phyloP scores from a whole-genome alignment of 2,797 vertebrate genomes.

The Artibeus jamaicensis region DNA sequence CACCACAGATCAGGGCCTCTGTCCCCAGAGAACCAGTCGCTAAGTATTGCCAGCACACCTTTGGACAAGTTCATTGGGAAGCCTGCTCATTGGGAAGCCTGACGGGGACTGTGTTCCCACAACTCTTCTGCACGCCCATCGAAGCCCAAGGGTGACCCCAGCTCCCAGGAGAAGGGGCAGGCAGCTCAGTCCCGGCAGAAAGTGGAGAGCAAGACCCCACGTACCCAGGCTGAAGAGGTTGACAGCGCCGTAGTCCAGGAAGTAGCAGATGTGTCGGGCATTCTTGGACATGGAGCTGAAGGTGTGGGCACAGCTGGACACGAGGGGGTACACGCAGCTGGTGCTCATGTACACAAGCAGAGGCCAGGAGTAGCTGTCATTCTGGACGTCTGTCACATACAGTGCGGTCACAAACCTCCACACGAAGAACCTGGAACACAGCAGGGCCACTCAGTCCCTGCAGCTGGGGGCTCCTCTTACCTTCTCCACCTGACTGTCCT shows the following conservation, averaged over 20 bases:
- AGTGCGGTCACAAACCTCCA: slow-evolving; percentile 87
- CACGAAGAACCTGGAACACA: slow-evolving; percentile 90
- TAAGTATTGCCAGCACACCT: not conserved
- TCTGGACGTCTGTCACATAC: slow-evolving; percentile 80
- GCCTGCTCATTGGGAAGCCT: not conserved
- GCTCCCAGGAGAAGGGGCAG: not conserved
- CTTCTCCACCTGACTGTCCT: rapidly evolving
- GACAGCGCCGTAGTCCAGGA: slow-evolving; percentile 93
- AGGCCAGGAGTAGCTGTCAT: slow-evolving; percentile 89
- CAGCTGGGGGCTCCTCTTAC: rapidly evolving
- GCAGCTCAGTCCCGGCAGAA: rapidly evolving
- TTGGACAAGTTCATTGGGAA: not conserved
- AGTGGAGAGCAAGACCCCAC: not conserved
- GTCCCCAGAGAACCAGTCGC: not conserved
- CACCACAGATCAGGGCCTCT: not conserved
- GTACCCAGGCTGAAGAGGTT: slow-evolving; percentile 94
- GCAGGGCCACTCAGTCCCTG: rapidly evolving
- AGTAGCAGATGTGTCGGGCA: slow-evolving; percentile 93
- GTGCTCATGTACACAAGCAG: slow-evolving; percentile 89
- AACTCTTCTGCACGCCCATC: not conserved
- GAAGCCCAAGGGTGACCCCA: not conserved
- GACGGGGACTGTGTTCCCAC: rapidly evolving
- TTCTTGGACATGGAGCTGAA: slow-evolving; percentile 92
- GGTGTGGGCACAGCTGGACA: slow-evolving; percentile 94
- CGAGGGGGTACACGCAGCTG: slow-evolving; percentile 92